phyloP scores from a whole-genome alignment of 1,140 invertebrate genomes.

The Laupala kohalensis region DNA sequence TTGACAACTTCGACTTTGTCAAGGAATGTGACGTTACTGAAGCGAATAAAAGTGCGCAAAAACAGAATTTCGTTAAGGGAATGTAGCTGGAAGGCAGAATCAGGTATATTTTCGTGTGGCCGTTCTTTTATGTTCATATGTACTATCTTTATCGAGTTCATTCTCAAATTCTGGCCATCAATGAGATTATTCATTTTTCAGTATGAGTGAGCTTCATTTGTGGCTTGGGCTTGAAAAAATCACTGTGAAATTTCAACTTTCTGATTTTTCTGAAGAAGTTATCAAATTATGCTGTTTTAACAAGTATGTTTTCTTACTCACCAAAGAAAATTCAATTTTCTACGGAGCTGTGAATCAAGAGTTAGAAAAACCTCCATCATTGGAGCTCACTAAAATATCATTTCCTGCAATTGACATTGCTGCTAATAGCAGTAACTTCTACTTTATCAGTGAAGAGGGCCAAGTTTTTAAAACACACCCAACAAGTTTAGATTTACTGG shows the following conservation, averaged over 20 bases:
- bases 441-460: conserved; percentile 44
- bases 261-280: conserved; percentile 16
- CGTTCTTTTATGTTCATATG: too few relatives aligned
- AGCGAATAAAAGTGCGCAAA: too few relatives aligned
- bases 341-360: conserved; percentile 21
- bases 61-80: too few relatives aligned
- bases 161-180: too few relatives aligned
- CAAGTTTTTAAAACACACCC: conserved; percentile 41
- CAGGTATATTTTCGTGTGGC: too few relatives aligned
- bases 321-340: conserved; percentile 26
- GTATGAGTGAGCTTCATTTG: conserved; percentile 22
- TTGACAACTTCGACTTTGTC: too few relatives aligned
- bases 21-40: too few relatives aligned
- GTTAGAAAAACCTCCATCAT: conserved; percentile 7
- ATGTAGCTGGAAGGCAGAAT: too few relatives aligned
- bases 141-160: too few relatives aligned
- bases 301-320: conserved; percentile 26
- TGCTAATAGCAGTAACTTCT: conserved; percentile 40
- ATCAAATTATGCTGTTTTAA: conserved; percentile 24
- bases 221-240: conserved; percentile 27
- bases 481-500: conserved; percentile 34
- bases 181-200: not conserved
- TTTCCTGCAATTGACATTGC: conserved; percentile 44
- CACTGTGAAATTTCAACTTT: conserved; percentile 25
- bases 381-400: conserved; percentile 20